Evolutionary conservation across 2,888 invertebrate genomes (phyloP).

Genomic region (Cylindroiulus punctatus): DNA sequence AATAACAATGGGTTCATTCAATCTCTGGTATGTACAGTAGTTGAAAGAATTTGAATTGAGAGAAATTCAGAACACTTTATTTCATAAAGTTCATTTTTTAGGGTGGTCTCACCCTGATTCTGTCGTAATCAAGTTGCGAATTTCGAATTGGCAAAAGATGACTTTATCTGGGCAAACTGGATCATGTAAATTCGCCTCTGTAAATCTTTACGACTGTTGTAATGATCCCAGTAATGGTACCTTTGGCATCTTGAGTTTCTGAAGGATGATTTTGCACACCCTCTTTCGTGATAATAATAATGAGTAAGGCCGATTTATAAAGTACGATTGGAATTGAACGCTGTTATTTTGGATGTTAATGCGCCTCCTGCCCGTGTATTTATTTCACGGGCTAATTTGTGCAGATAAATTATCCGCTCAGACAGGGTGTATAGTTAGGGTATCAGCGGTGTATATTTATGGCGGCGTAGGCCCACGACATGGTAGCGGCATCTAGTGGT

Average conservation of each 20-base stretch:
- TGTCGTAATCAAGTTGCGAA: no score
- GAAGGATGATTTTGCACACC: not conserved
- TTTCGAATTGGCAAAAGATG: not conserved
- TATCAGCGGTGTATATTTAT: constrained; percentile 9
- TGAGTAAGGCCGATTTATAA: not conserved
- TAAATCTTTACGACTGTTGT: not conserved
- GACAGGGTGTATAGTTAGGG: constrained; percentile 11
- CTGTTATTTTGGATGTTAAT: constrained; percentile 31
- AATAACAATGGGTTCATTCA: no score
- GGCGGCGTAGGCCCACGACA: not conserved
- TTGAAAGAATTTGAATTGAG: no score
- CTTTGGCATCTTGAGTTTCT: not conserved
- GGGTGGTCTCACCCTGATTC: no score
- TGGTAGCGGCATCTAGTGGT: constrained; percentile 37
- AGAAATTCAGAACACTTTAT: no score
- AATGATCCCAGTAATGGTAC: not conserved
- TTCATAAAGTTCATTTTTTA: no score
- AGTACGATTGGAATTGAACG: constrained; percentile 42
- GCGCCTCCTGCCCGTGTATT: constrained; percentile 8
- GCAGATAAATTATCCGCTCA: constrained; percentile 25
- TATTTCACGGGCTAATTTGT: constrained; percentile 37
- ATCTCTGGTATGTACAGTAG: no score
- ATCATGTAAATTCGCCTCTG: not conserved
- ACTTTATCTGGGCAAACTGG: not conserved
- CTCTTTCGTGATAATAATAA: not conserved